phyloP scores from a whole-genome alignment of 2,113 vertebrate species.

The Ophthalmolycus amberensis region DNA sequence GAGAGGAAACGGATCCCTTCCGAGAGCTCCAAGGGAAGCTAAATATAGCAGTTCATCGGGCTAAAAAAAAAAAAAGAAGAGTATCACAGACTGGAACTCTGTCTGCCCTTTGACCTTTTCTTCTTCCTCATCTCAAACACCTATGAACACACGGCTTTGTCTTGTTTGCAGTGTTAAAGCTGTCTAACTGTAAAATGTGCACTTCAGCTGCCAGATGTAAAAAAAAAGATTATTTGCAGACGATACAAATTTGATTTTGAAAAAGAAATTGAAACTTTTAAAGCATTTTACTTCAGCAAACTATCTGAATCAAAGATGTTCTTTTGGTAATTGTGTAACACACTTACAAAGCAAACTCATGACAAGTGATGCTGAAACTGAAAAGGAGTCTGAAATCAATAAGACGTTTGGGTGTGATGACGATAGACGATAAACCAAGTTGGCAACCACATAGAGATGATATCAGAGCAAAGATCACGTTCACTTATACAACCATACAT shows the following conservation, averaged over 20 bases:
- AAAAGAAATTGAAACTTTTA: background rate
- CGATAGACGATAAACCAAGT: background rate
- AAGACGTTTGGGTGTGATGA: background rate
- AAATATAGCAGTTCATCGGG: constrained; percentile 21
- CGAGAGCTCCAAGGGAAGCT: constrained; percentile 21
- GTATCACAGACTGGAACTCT: constrained; percentile 2
- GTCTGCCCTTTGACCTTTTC: constrained; percentile 25
- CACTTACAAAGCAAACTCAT: background rate
- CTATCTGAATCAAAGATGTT: background rate
- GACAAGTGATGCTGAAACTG: background rate
- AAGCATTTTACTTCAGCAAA: background rate
- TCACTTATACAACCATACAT: background rate
- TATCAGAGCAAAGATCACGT: background rate
- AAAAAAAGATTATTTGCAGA: background rate
- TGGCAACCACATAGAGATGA: background rate
- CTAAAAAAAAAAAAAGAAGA: background rate
- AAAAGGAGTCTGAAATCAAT: background rate
- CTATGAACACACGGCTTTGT: background rate
- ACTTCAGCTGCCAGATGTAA: background rate
- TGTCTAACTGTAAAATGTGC: background rate
- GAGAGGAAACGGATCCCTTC: constrained; percentile 42
- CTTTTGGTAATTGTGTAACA: background rate
- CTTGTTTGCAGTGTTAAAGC: background rate
- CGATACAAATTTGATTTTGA: background rate
- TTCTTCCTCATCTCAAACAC: background rate